Percentiles rank a stretch among this genome's conserved stretches.
Conservation (phyloP, 1,140 invertebrate genomes). For the Drosophila nikananu region DNA sequence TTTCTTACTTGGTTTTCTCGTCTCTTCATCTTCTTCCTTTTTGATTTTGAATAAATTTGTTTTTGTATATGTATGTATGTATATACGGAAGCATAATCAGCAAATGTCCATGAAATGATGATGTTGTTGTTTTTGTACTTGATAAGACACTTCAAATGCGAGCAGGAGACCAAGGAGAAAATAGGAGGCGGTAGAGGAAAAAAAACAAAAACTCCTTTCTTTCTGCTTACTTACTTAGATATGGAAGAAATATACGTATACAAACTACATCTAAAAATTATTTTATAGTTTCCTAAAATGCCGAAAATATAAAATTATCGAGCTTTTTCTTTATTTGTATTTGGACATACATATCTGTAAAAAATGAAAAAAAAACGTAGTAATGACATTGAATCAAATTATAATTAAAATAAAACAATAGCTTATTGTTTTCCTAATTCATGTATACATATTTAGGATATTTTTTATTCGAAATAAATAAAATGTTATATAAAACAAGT, state of each 20-base stretch:
- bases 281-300: no score
- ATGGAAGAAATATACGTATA: no score
- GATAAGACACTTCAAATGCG: slow-evolving; percentile 16
- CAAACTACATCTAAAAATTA: background rate
- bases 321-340: background rate
- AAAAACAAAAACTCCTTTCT: background rate
- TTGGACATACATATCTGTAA: background rate
- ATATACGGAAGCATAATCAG: slow-evolving; percentile 50
- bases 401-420: no score
- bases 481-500: no score
- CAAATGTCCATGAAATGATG: slow-evolving; percentile 35
- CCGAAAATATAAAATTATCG: background rate
- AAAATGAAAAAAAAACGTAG: no score
- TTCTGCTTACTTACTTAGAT: background rate
- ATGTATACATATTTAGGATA: background rate
- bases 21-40: background rate
- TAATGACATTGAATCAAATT: no score
- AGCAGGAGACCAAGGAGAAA: background rate
- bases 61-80: slow-evolving; percentile 1
- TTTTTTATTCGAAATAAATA: no score
- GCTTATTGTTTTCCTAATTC: background rate
- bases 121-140: slow-evolving; percentile 22
- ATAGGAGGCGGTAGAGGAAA: background rate
- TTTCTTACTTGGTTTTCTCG: background rate
- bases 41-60: slow-evolving; percentile 15